phyloP scores from a whole-genome alignment of 2,113 vertebrate genomes.

The Cynopterus brachyotis region DNA sequence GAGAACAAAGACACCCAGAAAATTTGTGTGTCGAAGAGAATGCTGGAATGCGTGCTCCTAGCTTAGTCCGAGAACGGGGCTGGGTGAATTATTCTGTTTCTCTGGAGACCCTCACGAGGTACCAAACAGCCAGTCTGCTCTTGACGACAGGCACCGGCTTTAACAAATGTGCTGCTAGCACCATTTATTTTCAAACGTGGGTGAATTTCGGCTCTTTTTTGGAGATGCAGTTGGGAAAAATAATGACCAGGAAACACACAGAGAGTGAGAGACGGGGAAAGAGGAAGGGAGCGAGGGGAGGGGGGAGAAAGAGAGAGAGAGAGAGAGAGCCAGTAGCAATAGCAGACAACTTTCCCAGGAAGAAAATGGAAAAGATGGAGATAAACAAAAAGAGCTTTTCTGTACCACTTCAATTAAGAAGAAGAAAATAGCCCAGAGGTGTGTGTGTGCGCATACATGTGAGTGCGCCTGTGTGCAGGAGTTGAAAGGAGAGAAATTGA shows the following conservation, averaged over 20 bases:
- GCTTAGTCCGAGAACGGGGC: background rate
- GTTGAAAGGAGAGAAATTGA: background rate
- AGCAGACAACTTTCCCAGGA: background rate
- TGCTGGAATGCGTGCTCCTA: rapidly evolving
- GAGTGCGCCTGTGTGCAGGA: rapidly evolving
- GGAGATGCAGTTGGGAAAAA: conserved; percentile 27
- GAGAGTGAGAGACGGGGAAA: too few species aligned
- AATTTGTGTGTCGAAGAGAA: rapidly evolving
- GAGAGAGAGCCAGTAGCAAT: background rate
- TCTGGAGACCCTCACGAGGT: background rate
- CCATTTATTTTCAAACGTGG: conserved; percentile 45
- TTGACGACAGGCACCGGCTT: background rate
- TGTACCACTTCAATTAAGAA: background rate
- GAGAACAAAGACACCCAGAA: background rate
- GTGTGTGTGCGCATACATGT: rapidly evolving
- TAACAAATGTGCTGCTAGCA: background rate
- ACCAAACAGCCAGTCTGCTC: background rate
- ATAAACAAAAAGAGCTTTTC: conserved; percentile 11
- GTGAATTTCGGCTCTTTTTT: conserved; percentile 24
- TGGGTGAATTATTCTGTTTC: background rate
- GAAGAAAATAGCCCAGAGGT: background rate
- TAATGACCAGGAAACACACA: background rate
- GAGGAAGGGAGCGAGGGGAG: too few species aligned
- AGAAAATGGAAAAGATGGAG: background rate
- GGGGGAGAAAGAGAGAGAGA: too few species aligned